phyloP scores from a whole-genome alignment of 2,888 invertebrate species.

The Cephus pygmeus region DNA sequence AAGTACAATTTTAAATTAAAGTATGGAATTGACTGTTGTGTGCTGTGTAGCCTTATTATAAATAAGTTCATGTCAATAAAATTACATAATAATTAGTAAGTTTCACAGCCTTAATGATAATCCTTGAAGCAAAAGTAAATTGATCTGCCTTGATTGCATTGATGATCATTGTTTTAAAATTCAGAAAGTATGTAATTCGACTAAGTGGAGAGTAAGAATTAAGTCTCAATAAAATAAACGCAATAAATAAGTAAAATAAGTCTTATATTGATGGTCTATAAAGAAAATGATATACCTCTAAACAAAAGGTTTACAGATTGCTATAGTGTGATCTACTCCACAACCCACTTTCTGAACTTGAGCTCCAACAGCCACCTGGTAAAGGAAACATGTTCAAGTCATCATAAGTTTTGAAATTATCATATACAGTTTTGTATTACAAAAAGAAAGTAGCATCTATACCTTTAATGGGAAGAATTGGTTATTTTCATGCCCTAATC shows the following conservation, averaged over 20 bases:
- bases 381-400: slow-evolving; percentile 5
- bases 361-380: slow-evolving; percentile 78
- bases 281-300: slow-evolving; percentile 47
- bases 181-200: neutral
- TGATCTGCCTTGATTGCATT: neutral
- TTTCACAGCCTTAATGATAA: neutral
- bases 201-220: neutral
- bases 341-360: slow-evolving; percentile 79
- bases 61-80: neutral
- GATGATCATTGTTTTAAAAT: neutral
- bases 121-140: neutral
- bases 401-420: neutral
- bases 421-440: neutral
- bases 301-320: slow-evolving; percentile 79
- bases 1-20: neutral
- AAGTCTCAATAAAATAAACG: neutral
- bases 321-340: slow-evolving; percentile 88
- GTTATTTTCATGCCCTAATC: slow-evolving; percentile 82
- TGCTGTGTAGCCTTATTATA: neutral
- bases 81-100: neutral
- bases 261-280: neutral
- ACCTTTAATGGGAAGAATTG: slow-evolving; percentile 91
- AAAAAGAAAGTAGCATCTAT: neutral
- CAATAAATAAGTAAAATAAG: neutral
- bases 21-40: neutral